Conservation (phyloP, 2,888 invertebrate genomes). For the Agrilus biguttatus region DNA sequence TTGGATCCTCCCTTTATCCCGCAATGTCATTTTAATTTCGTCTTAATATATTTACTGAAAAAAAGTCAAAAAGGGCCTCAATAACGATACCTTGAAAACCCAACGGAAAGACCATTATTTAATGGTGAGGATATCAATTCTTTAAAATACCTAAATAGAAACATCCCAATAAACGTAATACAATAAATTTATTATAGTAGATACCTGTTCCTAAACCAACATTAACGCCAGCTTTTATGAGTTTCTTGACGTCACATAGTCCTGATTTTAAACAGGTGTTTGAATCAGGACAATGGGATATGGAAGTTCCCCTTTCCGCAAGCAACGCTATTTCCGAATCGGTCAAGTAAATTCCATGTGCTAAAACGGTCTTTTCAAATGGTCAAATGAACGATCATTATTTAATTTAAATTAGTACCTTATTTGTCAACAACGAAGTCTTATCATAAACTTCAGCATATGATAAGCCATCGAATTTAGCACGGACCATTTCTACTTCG, state of each 20-base stretch:
- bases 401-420: slow-evolving; percentile 35
- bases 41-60: no score
- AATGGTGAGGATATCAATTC: no score
- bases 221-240: slow-evolving; percentile 48
- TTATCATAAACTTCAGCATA: slow-evolving; percentile 69
- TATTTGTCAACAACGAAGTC: slow-evolving; percentile 55
- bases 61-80: no score
- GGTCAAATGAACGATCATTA: slow-evolving; percentile 3
- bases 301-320: slow-evolving; percentile 42
- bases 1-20: no score
- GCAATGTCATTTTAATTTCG: no score
- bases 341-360: slow-evolving; percentile 66
- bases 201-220: slow-evolving; percentile 80
- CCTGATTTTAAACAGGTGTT: slow-evolving; percentile 73
- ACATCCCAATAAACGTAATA: not conserved
- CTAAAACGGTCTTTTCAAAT: slow-evolving; percentile 58
- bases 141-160: no score
- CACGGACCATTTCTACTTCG: slow-evolving; percentile 53
- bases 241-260: slow-evolving; percentile 56
- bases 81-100: no score
- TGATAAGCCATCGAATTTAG: slow-evolving; percentile 38
- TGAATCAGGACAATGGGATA: slow-evolving; percentile 80
- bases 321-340: slow-evolving; percentile 55
- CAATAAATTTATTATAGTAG: not conserved
- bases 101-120: no score